These are phyloP conservation scores for Stenichneumon culpator DNA, from an alignment of 2,888 invertebrate genomes.

Conservation along the genomic window DNA sequence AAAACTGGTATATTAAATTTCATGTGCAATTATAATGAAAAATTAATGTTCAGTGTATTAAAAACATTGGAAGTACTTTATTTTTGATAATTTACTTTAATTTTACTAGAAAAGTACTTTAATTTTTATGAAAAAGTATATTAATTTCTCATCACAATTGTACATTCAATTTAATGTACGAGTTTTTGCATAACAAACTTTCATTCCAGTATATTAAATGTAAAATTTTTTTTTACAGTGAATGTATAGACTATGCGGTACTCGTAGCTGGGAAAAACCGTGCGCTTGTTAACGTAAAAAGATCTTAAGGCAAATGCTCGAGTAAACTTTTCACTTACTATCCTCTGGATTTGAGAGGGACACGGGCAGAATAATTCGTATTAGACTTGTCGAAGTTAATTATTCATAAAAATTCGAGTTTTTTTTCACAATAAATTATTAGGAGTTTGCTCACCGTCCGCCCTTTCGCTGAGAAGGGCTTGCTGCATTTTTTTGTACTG, in stretches of 20 bases:
- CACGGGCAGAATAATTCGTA: conserved; percentile 54
- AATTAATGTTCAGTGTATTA: too few relatives aligned
- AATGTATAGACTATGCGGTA: conserved; percentile 8
- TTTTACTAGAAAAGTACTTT: too few relatives aligned
- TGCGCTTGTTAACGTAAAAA: conserved; percentile 33
- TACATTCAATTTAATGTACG: too few relatives aligned
- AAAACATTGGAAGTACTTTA: too few relatives aligned
- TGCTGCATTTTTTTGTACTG: conserved; percentile 91
- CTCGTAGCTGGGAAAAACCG: conserved; percentile 17
- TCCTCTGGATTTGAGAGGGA: conserved; percentile 60
- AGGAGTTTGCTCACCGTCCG: conserved; percentile 77
- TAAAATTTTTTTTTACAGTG: too few relatives aligned
- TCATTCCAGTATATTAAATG: too few relatives aligned
- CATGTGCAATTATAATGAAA: too few relatives aligned
- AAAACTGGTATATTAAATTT: too few relatives aligned
- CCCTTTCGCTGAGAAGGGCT: conserved; percentile 89
- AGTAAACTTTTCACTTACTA: conserved; percentile 65
- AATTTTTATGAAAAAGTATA: too few relatives aligned
- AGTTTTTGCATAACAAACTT: too few relatives aligned
- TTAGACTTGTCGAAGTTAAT: conserved; percentile 42
- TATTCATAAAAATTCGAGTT: not conserved
- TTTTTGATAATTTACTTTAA: too few relatives aligned
- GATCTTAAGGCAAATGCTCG: conserved; percentile 24
- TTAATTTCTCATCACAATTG: too few relatives aligned
- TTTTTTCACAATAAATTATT: not conserved